Percentiles rank a stretch among this genome's conserved stretches.
phyloP scores from a whole-genome alignment of 2,888 invertebrate genomes.

The Phortica magna region DNA sequence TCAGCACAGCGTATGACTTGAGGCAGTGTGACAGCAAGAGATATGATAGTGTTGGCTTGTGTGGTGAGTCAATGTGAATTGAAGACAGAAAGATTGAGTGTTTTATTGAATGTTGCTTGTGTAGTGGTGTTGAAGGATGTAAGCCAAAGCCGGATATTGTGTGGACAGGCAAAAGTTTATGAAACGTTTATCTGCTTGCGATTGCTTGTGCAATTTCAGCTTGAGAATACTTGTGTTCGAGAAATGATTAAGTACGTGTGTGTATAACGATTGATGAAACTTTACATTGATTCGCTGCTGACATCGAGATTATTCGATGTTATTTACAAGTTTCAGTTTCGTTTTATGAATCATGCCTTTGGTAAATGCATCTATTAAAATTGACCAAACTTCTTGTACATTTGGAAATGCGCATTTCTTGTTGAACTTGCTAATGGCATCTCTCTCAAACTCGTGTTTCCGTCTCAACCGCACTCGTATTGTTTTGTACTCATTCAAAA shows the following conservation, averaged over 20 bases:
- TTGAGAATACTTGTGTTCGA: too few species aligned
- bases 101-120: not conserved
- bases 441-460: not conserved
- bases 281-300: not conserved
- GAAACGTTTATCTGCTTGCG: not conserved
- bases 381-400: conserved; percentile 24
- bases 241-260: not conserved
- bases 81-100: not conserved
- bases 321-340: not conserved
- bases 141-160: too few species aligned
- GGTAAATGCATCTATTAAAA: not conserved
- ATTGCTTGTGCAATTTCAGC: too few species aligned
- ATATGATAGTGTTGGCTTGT: not conserved
- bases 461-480: not conserved
- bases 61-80: not conserved
- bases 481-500: conserved; percentile 22
- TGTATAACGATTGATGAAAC: not conserved
- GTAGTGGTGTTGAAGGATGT: too few species aligned
- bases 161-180: not conserved
- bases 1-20: not conserved
- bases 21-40: too few species aligned
- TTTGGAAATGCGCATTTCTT: not conserved
- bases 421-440: not conserved
- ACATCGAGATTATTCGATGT: not conserved
- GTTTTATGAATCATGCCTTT: not conserved